Base-by-base conservation (phyloP, 2,888 invertebrate genomes). In the Hirtodrosophila alboralis region DNA sequence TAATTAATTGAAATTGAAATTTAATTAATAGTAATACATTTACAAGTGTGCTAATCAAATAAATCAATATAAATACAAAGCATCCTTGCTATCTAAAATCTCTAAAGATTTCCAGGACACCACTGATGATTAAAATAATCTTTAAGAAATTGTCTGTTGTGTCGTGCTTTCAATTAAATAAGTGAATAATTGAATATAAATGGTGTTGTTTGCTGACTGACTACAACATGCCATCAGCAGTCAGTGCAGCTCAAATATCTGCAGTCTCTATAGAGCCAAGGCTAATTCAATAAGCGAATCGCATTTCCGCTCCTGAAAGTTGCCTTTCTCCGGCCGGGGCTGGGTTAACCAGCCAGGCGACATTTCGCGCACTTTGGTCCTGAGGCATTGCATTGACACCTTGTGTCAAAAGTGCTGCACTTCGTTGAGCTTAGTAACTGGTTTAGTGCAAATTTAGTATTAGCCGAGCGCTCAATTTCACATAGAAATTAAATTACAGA, bases 401-500 rank as follows among this genome's bases (percentile, higher is more conserved):
- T 84, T 74, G 78, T 74, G 78, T 79, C 84, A 86, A 64, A 86
- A 84, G 74, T 80, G 14, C 18, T 41, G 47, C 70, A 57, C 33
- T 53, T 45, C 27, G 43, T 23, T n/a, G 18, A 41, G 41, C 76
- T 71, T 62, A 54, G 77, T 79, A 79, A 79, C 86, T 76, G 73
- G 77, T 72, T 86, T 84, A 86, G 68, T 62, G 86, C 69, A 80
- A 79, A 79, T 86, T 84, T 68, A 86, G 84, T 79, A 79, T 79
- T 79, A 79, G 86, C 77, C 73, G 69, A 84, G 79, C 73, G 86
- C 79, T 79, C 79, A 79, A 79, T 79, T 79, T 79, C 79, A 73
- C 81, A 64, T 69, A 58, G 78, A 66, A 79, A 79, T 79, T 79
- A 80, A 79, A 79, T 79, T 86, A 86, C 77, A 62, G 62, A 69